phyloP scores from a whole-genome alignment of 2,113 vertebrate species.

The Natator depressus region DNA sequence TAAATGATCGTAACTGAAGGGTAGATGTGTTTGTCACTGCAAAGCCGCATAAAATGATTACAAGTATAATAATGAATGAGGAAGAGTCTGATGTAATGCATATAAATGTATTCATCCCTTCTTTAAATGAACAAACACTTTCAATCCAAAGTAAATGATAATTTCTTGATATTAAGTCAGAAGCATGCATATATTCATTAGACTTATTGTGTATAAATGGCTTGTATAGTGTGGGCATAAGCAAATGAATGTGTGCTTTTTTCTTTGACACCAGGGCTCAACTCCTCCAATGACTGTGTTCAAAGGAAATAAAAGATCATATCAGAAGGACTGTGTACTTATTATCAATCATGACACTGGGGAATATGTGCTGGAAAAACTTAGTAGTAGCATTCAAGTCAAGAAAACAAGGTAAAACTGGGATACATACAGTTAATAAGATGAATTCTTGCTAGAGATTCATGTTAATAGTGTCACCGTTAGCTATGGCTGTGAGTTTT shows the following conservation, averaged over 20 bases:
- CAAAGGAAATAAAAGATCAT: slow-evolving; percentile 97
- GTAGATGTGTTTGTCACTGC: slow-evolving; percentile 37
- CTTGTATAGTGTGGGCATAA: background rate
- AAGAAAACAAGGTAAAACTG: slow-evolving; percentile 95
- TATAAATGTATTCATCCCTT: slow-evolving; percentile 6
- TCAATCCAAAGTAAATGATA: background rate
- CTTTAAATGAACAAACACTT: slow-evolving; percentile 7
- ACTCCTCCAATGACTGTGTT: slow-evolving; percentile 99
- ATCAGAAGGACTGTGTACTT: slow-evolving; percentile 98
- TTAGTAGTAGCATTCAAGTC: slow-evolving; percentile 98
- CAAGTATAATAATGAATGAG: slow-evolving; percentile 12
- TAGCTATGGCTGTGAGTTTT: background rate
- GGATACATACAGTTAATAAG: background rate
- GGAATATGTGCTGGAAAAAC: slow-evolving; percentile 95
- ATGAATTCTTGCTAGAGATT: slow-evolving; percentile 16
- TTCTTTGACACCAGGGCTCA: slow-evolving; percentile 85
- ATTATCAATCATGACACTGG: slow-evolving; percentile 99
- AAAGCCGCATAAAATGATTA: slow-evolving; percentile 28
- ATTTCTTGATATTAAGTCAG: background rate
- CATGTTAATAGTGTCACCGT: background rate
- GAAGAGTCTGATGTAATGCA: slow-evolving; percentile 6
- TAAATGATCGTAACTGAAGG: slow-evolving; percentile 24
- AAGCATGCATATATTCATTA: background rate
- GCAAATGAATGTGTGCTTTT: slow-evolving; percentile 21
- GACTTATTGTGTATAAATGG: background rate